These are phyloP conservation scores for Acropora yongei DNA, from an alignment of 64 coral and sea anemone species.

Conservation along the genomic window DNA sequence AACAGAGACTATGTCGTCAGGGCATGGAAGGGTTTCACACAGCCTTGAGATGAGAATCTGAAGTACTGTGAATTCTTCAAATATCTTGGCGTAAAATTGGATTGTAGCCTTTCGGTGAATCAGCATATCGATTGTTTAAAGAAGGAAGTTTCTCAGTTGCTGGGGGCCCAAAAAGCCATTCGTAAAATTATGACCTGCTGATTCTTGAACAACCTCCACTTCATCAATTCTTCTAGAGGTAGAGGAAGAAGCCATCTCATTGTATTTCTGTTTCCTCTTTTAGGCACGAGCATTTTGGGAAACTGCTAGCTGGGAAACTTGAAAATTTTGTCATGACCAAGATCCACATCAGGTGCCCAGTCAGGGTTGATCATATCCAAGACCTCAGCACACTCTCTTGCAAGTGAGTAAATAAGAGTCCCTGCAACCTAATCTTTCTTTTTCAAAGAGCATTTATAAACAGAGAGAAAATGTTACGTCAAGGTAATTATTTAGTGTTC, in stretches of 20 bases:
- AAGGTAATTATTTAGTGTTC: not conserved
- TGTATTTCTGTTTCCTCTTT: not conserved
- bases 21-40: too few species aligned
- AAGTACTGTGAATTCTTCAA: too few species aligned
- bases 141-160: too few species aligned
- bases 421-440: not conserved
- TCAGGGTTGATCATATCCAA: not conserved
- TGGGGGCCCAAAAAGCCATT: too few species aligned
- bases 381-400: not conserved
- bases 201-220: not conserved
- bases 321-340: slow-evolving; percentile 14
- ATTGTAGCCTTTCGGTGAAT: too few species aligned
- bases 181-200: too few species aligned
- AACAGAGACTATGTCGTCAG: too few species aligned
- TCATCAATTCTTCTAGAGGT: not conserved
- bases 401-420: not conserved
- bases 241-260: not conserved
- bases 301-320: not conserved
- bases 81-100: too few species aligned
- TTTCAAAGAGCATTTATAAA: not conserved
- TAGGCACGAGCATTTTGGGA: not conserved
- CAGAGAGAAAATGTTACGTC: not conserved
- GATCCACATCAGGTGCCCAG: not conserved
- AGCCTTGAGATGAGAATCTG: too few species aligned
- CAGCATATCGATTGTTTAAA: too few species aligned